phyloP scores from a whole-genome alignment of 1,140 invertebrate species.

The Theocolax elegans region DNA sequence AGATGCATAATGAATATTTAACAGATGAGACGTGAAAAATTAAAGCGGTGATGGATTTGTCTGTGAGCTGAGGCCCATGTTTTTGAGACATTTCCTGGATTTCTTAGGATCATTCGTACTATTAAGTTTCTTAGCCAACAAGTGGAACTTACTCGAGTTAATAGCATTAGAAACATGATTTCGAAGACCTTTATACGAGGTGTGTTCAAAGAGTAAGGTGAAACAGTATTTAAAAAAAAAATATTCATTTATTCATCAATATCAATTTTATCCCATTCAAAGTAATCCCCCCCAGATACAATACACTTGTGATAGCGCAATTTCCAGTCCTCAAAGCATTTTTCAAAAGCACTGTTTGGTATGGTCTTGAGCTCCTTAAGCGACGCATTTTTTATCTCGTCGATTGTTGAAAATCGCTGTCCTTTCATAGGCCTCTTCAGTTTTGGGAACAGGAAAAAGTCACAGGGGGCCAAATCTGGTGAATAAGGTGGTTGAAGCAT shows the following conservation, averaged over 20 bases:
- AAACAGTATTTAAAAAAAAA: constrained; percentile 28
- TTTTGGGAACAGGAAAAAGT: not conserved
- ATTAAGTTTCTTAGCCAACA: no score
- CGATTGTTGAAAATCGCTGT: not conserved
- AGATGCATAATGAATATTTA: no score
- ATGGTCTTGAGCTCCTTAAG: constrained; percentile 7
- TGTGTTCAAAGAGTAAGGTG: constrained; percentile 32
- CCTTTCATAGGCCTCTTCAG: constrained; percentile 1
- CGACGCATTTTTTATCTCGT: not conserved
- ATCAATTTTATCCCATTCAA: constrained; percentile 36
- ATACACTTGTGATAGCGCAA: constrained; percentile 41
- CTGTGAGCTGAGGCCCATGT: no score
- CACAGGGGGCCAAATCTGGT: no score
- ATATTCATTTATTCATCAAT: constrained; percentile 35
- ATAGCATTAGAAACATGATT: no score
- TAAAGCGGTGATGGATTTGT: no score
- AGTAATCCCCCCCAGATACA: constrained; percentile 36
- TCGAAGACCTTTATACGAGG: constrained; percentile 25
- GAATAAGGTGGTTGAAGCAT: constrained; percentile 36
- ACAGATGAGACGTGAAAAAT: no score
- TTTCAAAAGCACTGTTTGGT: constrained; percentile 9
- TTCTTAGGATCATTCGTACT: no score
- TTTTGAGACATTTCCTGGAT: no score
- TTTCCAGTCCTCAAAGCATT: no score
- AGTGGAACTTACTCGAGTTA: no score